A percentile compares a stretch with the other conserved stretches of the same genome.
Conservation (phyloP, 2,797 vertebrate genomes). For the Artibeus lituratus region DNA sequence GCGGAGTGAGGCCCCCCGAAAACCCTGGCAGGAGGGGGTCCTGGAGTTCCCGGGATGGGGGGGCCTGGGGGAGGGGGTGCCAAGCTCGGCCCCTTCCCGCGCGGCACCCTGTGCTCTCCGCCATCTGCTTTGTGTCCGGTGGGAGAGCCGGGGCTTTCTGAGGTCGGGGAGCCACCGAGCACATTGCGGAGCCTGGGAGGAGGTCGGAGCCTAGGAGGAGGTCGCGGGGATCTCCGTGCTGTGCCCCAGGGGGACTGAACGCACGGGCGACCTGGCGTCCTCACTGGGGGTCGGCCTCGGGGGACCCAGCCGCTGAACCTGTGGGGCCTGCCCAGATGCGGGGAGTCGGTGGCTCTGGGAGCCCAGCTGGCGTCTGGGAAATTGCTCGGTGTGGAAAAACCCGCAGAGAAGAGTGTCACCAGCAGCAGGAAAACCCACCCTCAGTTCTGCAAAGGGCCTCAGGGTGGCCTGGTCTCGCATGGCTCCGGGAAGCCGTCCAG, state of each 20-base stretch:
- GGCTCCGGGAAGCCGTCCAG: accelerated
- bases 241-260: background rate
- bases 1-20: background rate
- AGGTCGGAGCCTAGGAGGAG: accelerated
- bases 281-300: background rate
- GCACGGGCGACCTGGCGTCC: background rate
- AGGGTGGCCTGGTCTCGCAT: accelerated
- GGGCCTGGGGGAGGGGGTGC: background rate
- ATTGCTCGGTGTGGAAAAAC: no score
- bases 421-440: background rate
- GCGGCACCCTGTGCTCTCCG: background rate
- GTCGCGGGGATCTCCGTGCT: accelerated
- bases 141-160: background rate
- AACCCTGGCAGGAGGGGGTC: no score
- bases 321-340: background rate
- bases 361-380: background rate
- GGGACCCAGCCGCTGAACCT: background rate
- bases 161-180: background rate
- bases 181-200: accelerated
- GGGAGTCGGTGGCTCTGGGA: background rate
- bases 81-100: background rate
- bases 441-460: accelerated
- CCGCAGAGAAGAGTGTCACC: accelerated
- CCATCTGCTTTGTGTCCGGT: background rate
- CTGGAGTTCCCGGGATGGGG: accelerated